Evolutionary conservation across 2,888 invertebrate species (phyloP).

Genomic region (Parthenolecanium corni): DNA sequence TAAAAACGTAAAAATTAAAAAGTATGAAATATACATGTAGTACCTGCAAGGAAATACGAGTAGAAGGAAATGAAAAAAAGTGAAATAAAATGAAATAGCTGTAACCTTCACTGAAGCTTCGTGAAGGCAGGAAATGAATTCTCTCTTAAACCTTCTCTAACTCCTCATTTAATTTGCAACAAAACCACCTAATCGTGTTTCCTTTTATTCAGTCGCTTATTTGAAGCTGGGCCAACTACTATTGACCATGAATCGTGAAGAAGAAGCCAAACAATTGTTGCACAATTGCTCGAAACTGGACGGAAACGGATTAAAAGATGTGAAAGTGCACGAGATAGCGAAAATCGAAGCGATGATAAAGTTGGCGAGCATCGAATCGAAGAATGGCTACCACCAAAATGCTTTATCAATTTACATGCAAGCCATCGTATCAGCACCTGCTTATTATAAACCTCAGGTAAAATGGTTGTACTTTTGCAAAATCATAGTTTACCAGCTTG

Average conservation of each 20-base stretch:
- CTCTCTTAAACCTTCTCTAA: too few relatives aligned
- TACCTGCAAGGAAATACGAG: too few relatives aligned
- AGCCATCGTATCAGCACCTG: constrained; percentile 13
- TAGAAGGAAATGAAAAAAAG: too few relatives aligned
- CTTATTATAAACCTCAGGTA: constrained; percentile 21
- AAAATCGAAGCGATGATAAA: constrained; percentile 20
- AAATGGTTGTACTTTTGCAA: not conserved
- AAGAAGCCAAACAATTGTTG: constrained; percentile 9
- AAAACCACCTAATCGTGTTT: not conserved
- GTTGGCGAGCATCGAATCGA: constrained; percentile 5
- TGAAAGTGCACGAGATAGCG: constrained; percentile 11
- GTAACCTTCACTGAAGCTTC: too few relatives aligned
- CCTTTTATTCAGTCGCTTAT: not conserved
- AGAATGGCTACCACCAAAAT: constrained; percentile 1
- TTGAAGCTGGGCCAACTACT: constrained; percentile 11
- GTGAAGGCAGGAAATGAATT: too few relatives aligned
- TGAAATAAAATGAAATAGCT: too few relatives aligned
- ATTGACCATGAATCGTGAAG: not conserved
- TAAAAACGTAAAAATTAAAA: too few relatives aligned
- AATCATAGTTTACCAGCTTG: too few relatives aligned
- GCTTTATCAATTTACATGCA: constrained; percentile 8
- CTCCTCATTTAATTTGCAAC: too few relatives aligned
- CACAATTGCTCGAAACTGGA: constrained; percentile 7
- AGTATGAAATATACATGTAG: too few relatives aligned
- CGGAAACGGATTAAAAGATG: constrained; percentile 13